Base-by-base conservation (phyloP, 1,140 invertebrate species). In the Tribolium castaneum region DNA sequence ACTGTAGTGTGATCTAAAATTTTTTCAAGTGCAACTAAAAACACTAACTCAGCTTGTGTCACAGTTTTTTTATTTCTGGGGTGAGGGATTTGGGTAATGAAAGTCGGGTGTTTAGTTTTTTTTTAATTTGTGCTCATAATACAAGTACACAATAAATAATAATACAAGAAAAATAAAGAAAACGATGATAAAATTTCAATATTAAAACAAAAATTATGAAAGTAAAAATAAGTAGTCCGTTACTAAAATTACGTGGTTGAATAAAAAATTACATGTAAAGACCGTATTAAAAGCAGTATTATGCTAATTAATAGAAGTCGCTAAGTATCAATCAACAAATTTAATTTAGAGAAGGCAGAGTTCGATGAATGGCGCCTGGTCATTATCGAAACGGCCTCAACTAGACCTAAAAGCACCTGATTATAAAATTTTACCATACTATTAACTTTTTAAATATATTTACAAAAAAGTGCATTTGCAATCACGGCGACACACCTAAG, bases 401-500 rank as follows among this genome's bases (percentile, higher is more conserved):
- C 71, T 62, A 49, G 51, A 16, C 19, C 22, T 50, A 54, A 72
- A 71, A 84, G 83, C 83, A 83, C 83, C 83, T 80, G 80, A 80
- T 77, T 75, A 80, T 80, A 83, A 82, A 82, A 82, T 80, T 81
- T 80, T 74, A 51, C 75, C 77, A 77, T 81, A 82, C 77, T 19
- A 19, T 19, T 79, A 82, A 78, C 76, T 45, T 82, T 83, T 80
- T 77, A 79, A 76, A 80, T 62, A 80, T 83, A 84, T 82, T 80
- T 82, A 84, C 81, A 83, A 76, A 83, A 82, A 75, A 83, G 83
- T 84, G 83, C 82, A 83, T 81, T 66, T 82, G 83, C 82, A 82
- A 84, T 84, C 83, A 84, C 83, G 83, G 82, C 83, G 83, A 81
- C 82, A 85, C 84, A 85, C 84, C 83, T 85, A 85, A 83, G 80